Percentiles rank a stretch among this genome's conserved stretches.
Evolutionary conservation across 2,888 invertebrate genomes (phyloP).

Genomic region (Melangyna quadrimaculata): DNA sequence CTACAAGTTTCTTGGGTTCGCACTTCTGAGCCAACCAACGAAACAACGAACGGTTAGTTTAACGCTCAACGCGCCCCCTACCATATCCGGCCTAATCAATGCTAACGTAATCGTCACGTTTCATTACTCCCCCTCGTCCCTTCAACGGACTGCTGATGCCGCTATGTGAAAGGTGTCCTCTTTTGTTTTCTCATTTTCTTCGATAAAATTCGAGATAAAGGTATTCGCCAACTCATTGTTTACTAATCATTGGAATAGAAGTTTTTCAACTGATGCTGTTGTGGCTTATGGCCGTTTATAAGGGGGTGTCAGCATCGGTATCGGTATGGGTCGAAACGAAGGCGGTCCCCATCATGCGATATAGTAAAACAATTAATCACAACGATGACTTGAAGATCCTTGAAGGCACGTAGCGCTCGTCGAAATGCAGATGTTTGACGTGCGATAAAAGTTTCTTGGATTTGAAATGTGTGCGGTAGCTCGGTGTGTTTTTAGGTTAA

Average conservation of each 20-base stretch:
- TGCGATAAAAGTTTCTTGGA: constrained; percentile 63
- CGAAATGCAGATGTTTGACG: constrained; percentile 66
- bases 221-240: constrained; percentile 69
- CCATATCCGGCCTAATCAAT: constrained; percentile 64
- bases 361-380: constrained; percentile 67
- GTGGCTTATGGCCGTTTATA: background rate
- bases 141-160: too few relatives aligned
- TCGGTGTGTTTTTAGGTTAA: background rate
- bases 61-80: background rate
- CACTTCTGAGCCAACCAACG: too few relatives aligned
- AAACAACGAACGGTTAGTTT: background rate
- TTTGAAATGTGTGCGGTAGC: constrained; percentile 6
- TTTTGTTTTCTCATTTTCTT: constrained; percentile 23
- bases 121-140: background rate
- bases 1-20: constrained; percentile 22
- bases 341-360: constrained; percentile 35
- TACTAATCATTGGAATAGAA: constrained; percentile 67
- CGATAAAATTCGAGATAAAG: constrained; percentile 29
- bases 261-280: constrained; percentile 29
- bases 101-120: constrained; percentile 61
- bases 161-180: constrained; percentile 63
- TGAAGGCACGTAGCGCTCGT: constrained; percentile 52
- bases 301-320: too few relatives aligned
- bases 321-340: too few relatives aligned
- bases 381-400: constrained; percentile 64